Conservation (phyloP, 2,888 invertebrate genomes). For the Chrysopilus asiliformis region DNA sequence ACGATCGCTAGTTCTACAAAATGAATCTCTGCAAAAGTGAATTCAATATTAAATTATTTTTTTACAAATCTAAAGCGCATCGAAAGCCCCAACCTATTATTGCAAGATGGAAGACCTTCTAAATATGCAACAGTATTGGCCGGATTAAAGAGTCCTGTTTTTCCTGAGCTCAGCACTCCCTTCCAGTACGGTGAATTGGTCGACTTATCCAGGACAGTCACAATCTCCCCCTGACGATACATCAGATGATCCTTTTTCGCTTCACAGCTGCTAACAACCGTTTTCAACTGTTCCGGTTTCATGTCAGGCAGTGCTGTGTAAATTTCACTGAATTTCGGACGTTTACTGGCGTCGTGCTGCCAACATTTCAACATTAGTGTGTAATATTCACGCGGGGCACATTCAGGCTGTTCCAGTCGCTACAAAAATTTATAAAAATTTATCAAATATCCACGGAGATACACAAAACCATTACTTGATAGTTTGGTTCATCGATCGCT, state of each 20-base stretch:
- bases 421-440: constrained; percentile 28
- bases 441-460: constrained; percentile 1
- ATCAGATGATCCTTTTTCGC: constrained; percentile 58
- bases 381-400: constrained; percentile 88
- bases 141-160: constrained; percentile 89
- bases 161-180: constrained; percentile 76
- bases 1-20: constrained; percentile 44
- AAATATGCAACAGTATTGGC: constrained; percentile 76
- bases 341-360: constrained; percentile 77
- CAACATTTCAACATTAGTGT: constrained; percentile 90
- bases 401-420: constrained; percentile 84
- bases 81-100: constrained; percentile 20
- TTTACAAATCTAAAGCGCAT: background rate
- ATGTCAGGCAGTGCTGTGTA: constrained; percentile 65
- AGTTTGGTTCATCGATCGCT: constrained; percentile 87
- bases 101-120: constrained; percentile 39
- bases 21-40: constrained; percentile 40
- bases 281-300: constrained; percentile 86
- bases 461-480: constrained; percentile 41
- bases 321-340: constrained; percentile 85
- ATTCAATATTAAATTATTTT: background rate
- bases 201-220: constrained; percentile 81
- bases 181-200: constrained; percentile 69
- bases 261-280: constrained; percentile 42
- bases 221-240: constrained; percentile 78